phyloP scores from a whole-genome alignment of 2,113 vertebrate species.

The Oncorhynchus tshawytscha region DNA sequence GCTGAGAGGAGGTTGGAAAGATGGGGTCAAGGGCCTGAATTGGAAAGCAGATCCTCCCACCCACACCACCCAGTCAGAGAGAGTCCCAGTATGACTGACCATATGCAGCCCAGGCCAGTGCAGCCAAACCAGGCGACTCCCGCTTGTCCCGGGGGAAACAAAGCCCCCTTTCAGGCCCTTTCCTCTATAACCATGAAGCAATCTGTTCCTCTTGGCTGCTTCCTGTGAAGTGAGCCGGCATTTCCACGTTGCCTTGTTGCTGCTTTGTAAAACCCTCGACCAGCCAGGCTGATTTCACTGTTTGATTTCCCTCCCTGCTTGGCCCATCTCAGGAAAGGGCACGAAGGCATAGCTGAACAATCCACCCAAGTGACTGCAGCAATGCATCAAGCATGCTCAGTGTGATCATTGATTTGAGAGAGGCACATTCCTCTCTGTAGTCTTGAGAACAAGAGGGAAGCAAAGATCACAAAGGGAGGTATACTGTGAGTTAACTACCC shows the following conservation, averaged over 20 bases:
- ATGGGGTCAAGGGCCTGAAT: conserved; percentile 25
- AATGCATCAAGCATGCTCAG: neutral
- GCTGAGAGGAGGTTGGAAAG: conserved; percentile 38
- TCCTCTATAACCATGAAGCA: conserved; percentile 64
- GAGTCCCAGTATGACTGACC: conserved; percentile 45
- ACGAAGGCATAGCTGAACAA: conserved; percentile 17
- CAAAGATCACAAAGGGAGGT: neutral
- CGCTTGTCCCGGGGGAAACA: conserved; percentile 52
- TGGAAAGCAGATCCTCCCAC: conserved; percentile 47
- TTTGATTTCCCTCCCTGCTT: conserved; percentile 23
- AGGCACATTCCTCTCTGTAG: neutral
- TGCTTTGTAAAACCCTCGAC: conserved; percentile 29
- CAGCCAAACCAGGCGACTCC: conserved; percentile 48
- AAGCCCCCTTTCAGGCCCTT: conserved; percentile 65
- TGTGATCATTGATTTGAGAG: conserved; percentile 17
- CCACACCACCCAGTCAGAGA: conserved; percentile 21
- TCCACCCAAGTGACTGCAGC: neutral
- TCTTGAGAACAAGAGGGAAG: conserved; percentile 18
- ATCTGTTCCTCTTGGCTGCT: conserved; percentile 71
- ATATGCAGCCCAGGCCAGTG: conserved; percentile 55
- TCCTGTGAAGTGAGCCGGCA: conserved; percentile 60
- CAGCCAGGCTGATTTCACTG: conserved; percentile 25
- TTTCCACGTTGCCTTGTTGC: conserved; percentile 30
- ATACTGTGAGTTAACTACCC: neutral
- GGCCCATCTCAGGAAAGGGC: conserved; percentile 44